phyloP scores from a whole-genome alignment of 2,888 invertebrate species.

The Hermaeophaga mercurialis region DNA sequence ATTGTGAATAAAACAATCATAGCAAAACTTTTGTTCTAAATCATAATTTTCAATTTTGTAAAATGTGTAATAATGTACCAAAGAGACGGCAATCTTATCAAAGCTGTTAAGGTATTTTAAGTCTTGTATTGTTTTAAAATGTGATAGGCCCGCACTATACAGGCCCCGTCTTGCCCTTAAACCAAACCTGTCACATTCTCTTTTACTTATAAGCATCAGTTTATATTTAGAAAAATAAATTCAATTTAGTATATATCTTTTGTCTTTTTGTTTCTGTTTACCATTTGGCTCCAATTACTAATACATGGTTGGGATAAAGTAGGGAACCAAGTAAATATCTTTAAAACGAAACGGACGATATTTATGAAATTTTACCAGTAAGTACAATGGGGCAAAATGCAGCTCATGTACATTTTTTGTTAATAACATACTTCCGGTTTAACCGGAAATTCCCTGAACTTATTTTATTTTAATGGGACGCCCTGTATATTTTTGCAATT shows the following conservation, averaged over 20 bases:
- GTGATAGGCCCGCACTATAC: constrained; percentile 58
- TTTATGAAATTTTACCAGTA: too few relatives aligned
- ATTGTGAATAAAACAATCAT: too few relatives aligned
- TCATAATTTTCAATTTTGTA: constrained; percentile 51
- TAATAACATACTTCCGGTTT: too few relatives aligned
- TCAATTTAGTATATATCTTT: constrained; percentile 34
- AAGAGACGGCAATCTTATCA: constrained; percentile 56
- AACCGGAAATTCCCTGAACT: too few relatives aligned
- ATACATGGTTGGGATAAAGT: too few relatives aligned
- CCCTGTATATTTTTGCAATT: too few relatives aligned
- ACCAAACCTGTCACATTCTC: constrained; percentile 59
- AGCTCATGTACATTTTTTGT: too few relatives aligned
- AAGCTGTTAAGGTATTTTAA: constrained; percentile 50
- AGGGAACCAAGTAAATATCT: too few relatives aligned
- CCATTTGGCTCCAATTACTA: too few relatives aligned
- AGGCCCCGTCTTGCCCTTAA: constrained; percentile 56
- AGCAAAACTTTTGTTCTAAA: constrained; percentile 12
- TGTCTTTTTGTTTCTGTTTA: neutral
- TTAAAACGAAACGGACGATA: too few relatives aligned
- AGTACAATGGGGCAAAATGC: too few relatives aligned
- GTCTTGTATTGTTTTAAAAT: constrained; percentile 57
- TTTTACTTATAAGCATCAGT: constrained; percentile 57
- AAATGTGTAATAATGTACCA: constrained; percentile 60
- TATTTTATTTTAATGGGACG: too few relatives aligned
- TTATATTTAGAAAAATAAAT: constrained; percentile 60